Evolutionary conservation across 92 coral and sea anemone genomes (phyloP).

Genomic region (Parazoanthus darwini): DNA sequence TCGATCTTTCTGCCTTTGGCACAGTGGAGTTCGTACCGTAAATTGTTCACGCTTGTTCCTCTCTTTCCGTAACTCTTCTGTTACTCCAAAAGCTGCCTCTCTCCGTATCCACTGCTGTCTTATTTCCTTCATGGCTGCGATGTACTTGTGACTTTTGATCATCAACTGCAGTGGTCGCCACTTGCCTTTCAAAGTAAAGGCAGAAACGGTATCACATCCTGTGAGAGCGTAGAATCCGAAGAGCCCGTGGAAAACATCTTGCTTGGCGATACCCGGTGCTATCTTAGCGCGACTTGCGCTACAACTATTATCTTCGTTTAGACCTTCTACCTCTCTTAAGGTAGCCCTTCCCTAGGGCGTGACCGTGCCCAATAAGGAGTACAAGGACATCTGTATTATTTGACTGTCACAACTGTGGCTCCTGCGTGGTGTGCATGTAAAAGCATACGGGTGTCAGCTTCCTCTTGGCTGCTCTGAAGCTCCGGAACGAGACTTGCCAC

Average conservation of each 20-base stretch:
- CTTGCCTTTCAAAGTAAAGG: neutral
- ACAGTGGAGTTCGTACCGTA: slow-evolving; percentile 35
- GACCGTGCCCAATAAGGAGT: neutral
- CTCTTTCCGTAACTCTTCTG: too few species aligned
- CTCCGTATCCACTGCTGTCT: neutral
- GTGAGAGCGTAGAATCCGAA: neutral
- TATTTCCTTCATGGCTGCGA: neutral
- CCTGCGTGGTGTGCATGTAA: too few species aligned
- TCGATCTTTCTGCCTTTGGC: slow-evolving; percentile 48
- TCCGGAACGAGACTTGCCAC: too few species aligned
- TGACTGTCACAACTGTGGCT: too few species aligned
- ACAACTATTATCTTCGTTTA: neutral
- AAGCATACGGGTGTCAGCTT: too few species aligned
- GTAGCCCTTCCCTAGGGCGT: neutral
- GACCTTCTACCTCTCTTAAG: slow-evolving; percentile 5
- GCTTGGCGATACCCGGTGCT: slow-evolving; percentile 3
- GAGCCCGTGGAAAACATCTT: too few species aligned
- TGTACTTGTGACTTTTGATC: slow-evolving; percentile 4
- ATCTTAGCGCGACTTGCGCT: slow-evolving; percentile 6
- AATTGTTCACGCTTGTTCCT: too few species aligned
- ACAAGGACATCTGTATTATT: neutral
- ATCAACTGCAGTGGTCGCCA: slow-evolving; percentile 15
- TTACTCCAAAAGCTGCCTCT: neutral
- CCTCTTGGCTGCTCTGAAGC: too few species aligned
- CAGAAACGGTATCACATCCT: slow-evolving; percentile 38